A percentile compares a stretch with the other conserved stretches of the same genome.
These are phyloP conservation scores for Caenorhabditis inopinata DNA, from an alignment of 1,140 invertebrate species.

Conservation along the genomic window DNA sequence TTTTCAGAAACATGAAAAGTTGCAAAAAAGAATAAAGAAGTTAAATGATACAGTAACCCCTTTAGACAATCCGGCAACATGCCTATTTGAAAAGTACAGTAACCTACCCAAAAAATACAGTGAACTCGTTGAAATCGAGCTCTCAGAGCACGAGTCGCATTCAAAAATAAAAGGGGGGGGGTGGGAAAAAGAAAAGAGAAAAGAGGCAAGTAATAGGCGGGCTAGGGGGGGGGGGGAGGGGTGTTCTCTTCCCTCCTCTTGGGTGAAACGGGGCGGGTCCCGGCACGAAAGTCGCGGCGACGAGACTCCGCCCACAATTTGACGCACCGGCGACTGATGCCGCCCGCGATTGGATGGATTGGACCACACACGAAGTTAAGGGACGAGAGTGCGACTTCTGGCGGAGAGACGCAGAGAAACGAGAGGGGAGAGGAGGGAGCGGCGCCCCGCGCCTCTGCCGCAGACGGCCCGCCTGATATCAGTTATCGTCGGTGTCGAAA, in stretches of 20 bases:
- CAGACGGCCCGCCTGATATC: too few species aligned
- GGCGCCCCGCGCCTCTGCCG: neutral
- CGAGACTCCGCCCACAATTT: neutral
- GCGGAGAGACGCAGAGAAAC: neutral
- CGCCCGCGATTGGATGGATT: neutral
- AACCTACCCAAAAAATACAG: neutral
- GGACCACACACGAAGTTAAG: constrained; percentile 6
- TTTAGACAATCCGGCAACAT: too few species aligned
- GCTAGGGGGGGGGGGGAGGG: too few species aligned
- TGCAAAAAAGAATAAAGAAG: too few species aligned
- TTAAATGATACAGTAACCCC: too few species aligned
- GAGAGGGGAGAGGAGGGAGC: neutral
- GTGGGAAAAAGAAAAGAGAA: neutral
- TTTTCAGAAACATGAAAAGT: too few species aligned
- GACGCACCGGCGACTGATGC: constrained; percentile 18
- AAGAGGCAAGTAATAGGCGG: neutral
- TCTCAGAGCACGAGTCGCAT: neutral
- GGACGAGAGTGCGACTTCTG: too few species aligned
- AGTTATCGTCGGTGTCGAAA: too few species aligned
- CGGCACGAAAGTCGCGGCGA: constrained; percentile 1
- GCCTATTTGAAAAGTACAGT: too few species aligned
- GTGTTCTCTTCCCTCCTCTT: too few species aligned
- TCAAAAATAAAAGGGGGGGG: neutral
- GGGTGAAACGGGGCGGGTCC: constrained; percentile 15
- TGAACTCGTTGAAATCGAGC: neutral